Conservation (phyloP, 1,140 invertebrate genomes). For the Panulirus ornatus region DNA sequence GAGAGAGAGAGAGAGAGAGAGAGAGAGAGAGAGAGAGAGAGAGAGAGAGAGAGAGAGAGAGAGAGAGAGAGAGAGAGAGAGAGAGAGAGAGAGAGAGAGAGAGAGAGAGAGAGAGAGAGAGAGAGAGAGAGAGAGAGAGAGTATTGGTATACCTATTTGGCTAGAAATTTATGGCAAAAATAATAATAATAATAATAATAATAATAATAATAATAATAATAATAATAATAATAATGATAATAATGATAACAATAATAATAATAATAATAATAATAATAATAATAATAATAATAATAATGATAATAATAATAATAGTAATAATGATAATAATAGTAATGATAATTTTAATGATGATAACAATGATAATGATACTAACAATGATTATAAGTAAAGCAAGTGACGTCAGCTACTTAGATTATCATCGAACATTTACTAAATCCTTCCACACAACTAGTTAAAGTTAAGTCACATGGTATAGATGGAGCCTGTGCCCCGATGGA, state of each 20-base stretch:
- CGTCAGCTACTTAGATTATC: too few species aligned
- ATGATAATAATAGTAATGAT: too few species aligned
- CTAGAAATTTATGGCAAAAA: background rate
- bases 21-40: background rate
- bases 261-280: too few species aligned
- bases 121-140: background rate
- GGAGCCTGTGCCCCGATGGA: too few species aligned
- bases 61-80: background rate
- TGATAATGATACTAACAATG: too few species aligned
- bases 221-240: background rate
- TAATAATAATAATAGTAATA: too few species aligned
- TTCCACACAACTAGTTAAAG: too few species aligned
- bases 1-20: background rate
- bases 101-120: background rate
- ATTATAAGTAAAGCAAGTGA: too few species aligned
- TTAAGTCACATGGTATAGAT: too few species aligned
- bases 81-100: background rate
- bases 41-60: background rate
- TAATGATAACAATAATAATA: background rate
- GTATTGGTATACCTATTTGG: background rate
- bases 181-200: background rate
- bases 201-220: background rate
- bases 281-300: too few species aligned
- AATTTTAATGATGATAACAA: too few species aligned
- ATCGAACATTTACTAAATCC: too few species aligned